phyloP scores from a whole-genome alignment of 2,797 vertebrate genomes.

The Pagetopsis macropterus region DNA sequence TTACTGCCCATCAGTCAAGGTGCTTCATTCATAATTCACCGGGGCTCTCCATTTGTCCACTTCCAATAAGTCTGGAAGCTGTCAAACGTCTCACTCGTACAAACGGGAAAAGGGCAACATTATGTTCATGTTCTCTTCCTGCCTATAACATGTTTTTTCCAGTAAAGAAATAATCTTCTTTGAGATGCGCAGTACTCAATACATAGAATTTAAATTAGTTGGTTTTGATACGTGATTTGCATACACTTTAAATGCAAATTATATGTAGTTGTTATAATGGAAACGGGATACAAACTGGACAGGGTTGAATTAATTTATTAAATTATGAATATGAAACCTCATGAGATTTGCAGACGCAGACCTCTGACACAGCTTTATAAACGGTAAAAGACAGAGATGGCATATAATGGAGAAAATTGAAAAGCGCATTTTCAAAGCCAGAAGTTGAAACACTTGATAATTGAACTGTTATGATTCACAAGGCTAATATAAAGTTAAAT shows the following conservation, averaged over 20 bases:
- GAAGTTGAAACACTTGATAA: too few relatives aligned
- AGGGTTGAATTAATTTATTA: neutral
- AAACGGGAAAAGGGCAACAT: neutral
- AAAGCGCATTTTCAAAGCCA: neutral
- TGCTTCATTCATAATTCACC: constrained; percentile 64
- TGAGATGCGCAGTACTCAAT: neutral
- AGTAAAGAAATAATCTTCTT: neutral
- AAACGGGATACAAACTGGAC: neutral
- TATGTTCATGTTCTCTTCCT: neutral
- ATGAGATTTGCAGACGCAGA: neutral
- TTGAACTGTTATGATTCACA: too few relatives aligned
- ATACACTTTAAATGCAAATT: neutral
- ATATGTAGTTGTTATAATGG: neutral
- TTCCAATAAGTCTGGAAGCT: constrained; percentile 34
- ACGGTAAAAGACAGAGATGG: neutral
- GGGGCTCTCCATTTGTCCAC: constrained; percentile 46
- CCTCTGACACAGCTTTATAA: neutral
- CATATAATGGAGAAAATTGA: constrained; percentile 3
- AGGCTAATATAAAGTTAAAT: too few relatives aligned
- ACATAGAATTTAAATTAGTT: neutral
- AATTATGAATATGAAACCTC: neutral
- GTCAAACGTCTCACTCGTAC: constrained; percentile 20
- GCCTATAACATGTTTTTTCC: constrained; percentile 2
- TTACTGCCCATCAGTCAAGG: constrained; percentile 51
- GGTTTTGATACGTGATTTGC: neutral